These are phyloP conservation scores for Blera fallax DNA, from an alignment of 2,888 invertebrate species.

Conservation along the genomic window DNA sequence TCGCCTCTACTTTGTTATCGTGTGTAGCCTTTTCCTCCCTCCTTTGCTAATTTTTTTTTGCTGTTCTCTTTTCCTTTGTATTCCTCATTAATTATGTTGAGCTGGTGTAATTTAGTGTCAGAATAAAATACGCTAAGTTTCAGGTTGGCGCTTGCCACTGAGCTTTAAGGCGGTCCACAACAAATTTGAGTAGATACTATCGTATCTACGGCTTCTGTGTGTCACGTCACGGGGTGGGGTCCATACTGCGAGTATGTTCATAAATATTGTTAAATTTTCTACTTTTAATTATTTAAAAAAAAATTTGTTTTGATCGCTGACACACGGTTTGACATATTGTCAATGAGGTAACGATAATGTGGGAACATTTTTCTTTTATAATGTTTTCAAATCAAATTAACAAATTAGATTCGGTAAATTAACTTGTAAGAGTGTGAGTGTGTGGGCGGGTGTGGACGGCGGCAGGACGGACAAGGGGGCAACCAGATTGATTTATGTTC, in stretches of 20 bases:
- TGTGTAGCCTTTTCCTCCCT: background rate
- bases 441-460: background rate
- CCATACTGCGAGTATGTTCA: too few species aligned
- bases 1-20: constrained; percentile 20
- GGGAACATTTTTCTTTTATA: constrained; percentile 43
- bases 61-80: background rate
- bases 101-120: constrained; percentile 56
- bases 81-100: constrained; percentile 63
- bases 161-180: constrained; percentile 20
- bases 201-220: background rate
- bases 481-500: constrained; percentile 54
- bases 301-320: constrained; percentile 61
- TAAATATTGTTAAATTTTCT: constrained; percentile 38
- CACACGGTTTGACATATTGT: constrained; percentile 66
- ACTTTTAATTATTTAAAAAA: constrained; percentile 65
- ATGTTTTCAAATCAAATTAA: constrained; percentile 44
- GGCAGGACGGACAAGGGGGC: background rate
- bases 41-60: constrained; percentile 5
- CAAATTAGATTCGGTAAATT: constrained; percentile 55
- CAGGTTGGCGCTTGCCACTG: constrained; percentile 44
- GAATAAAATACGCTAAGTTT: constrained; percentile 52
- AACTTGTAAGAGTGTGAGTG: background rate
- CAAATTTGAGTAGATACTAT: background rate
- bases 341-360: constrained; percentile 67
- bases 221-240: background rate